These are phyloP conservation scores for Prenolepis imparis DNA, from an alignment of 2,888 invertebrate species.

Conservation along the genomic window DNA sequence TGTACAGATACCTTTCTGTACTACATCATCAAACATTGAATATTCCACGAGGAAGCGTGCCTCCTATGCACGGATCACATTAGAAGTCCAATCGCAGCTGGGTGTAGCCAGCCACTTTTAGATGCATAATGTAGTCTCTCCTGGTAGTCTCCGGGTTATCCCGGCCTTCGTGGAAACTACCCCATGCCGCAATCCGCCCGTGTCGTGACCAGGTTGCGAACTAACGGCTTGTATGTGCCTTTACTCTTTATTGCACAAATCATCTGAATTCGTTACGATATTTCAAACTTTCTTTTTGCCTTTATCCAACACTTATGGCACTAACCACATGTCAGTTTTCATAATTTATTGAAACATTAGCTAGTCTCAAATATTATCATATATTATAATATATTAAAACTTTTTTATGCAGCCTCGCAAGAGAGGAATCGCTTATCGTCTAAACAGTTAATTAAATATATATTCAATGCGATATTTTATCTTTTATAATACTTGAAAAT, in stretches of 20 bases:
- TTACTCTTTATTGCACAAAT: conserved; percentile 59
- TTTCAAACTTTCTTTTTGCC: conserved; percentile 23
- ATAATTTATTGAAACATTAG: conserved; percentile 77
- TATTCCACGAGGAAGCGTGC: conserved; percentile 66
- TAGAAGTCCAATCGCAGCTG: conserved; percentile 58
- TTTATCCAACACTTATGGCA: conserved; percentile 58
- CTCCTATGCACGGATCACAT: conserved; percentile 47
- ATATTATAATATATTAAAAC: background rate
- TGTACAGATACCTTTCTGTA: conserved; percentile 1
- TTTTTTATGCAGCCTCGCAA: background rate
- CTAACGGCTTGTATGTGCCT: conserved; percentile 68
- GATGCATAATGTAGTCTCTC: conserved; percentile 84
- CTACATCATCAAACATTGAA: conserved; percentile 59
- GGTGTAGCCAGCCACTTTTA: conserved; percentile 74
- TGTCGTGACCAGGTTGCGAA: conserved; percentile 80
- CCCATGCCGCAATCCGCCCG: conserved; percentile 57
- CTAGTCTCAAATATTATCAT: conserved; percentile 65
- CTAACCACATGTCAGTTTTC: conserved; percentile 66
- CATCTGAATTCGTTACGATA: background rate
- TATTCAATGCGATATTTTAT: background rate
- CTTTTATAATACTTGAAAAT: background rate
- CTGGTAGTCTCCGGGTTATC: conserved; percentile 70
- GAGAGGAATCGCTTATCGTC: background rate
- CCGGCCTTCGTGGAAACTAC: conserved; percentile 53
- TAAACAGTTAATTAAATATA: background rate